Evolutionary conservation across 1,140 invertebrate genomes (phyloP).

Genomic region (Matsumurasca onukii): DNA sequence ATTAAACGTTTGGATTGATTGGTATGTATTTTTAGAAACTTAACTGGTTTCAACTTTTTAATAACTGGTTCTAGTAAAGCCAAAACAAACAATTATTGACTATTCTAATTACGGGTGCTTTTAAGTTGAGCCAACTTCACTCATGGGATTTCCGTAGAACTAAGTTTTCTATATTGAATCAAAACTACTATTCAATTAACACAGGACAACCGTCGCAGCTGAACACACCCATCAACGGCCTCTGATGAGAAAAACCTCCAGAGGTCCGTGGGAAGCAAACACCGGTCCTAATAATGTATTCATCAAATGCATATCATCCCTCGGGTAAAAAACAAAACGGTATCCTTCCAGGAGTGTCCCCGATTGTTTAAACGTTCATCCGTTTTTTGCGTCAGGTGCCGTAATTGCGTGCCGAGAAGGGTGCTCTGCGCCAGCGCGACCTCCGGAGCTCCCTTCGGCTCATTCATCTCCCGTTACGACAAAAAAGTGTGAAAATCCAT

Average conservation of each 20-base stretch:
- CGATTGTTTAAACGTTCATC: constrained; percentile 24
- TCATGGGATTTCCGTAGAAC: too few relatives aligned
- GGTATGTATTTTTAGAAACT: too few relatives aligned
- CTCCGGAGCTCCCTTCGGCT: too few relatives aligned
- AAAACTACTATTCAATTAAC: too few relatives aligned
- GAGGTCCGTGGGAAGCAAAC: constrained; percentile 15
- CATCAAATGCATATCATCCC: constrained; percentile 21
- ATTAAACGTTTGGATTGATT: too few relatives aligned
- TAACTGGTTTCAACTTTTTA: too few relatives aligned
- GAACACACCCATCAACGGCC: constrained; percentile 1
- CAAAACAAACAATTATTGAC: too few relatives aligned
- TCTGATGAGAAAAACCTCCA: neutral
- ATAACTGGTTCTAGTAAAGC: too few relatives aligned
- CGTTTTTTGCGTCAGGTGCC: constrained; percentile 19
- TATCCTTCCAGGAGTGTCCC: neutral
- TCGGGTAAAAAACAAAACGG: constrained; percentile 16
- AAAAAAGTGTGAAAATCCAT: constrained; percentile 25
- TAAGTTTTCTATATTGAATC: too few relatives aligned
- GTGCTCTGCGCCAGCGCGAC: neutral
- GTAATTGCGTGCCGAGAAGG: constrained; percentile 1
- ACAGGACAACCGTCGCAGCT: too few relatives aligned
- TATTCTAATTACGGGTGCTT: too few relatives aligned
- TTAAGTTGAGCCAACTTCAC: too few relatives aligned
- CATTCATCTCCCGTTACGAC: constrained; percentile 20
- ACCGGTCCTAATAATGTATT: constrained; percentile 17